phyloP scores from a whole-genome alignment of 2,113 vertebrate genomes.

The Reinhardtius hippoglossoides region DNA sequence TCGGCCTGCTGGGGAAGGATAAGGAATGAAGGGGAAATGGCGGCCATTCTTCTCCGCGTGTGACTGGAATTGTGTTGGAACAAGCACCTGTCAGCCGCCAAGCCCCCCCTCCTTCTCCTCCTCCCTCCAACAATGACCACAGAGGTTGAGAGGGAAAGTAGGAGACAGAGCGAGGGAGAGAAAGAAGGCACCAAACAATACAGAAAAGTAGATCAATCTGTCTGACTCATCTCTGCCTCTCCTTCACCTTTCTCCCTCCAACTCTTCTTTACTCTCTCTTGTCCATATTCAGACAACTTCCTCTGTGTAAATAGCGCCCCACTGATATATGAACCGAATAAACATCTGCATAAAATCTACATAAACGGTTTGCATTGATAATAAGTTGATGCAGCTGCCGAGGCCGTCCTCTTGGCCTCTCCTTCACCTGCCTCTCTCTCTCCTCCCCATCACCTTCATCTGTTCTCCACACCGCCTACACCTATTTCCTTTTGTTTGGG shows the following conservation, averaged over 20 bases:
- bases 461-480: conserved; percentile 50
- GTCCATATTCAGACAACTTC: conserved; percentile 55
- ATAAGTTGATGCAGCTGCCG: conserved; percentile 54
- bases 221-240: conserved; percentile 24
- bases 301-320: conserved; percentile 56
- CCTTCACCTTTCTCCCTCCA: conserved; percentile 12
- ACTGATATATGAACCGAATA: conserved; percentile 44
- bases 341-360: conserved; percentile 62
- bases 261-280: conserved; percentile 14
- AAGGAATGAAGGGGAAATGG: conserved; percentile 70
- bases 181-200: conserved; percentile 30
- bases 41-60: conserved; percentile 72
- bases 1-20: conserved; percentile 68
- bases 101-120: not conserved
- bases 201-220: conserved; percentile 32
- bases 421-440: conserved; percentile 26
- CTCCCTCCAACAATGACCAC: conserved; percentile 62
- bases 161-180: conserved; percentile 35
- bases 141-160: conserved; percentile 49
- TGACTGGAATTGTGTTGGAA: conserved; percentile 77
- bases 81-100: conserved; percentile 74
- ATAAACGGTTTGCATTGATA: conserved; percentile 51
- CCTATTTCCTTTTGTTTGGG: conserved; percentile 31
- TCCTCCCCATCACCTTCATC: conserved; percentile 53
- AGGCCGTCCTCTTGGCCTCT: conserved; percentile 27